phyloP scores from a whole-genome alignment of 30 jellyfish, hydroid and myxozoan genomes.

The Aurelia sp. region DNA sequence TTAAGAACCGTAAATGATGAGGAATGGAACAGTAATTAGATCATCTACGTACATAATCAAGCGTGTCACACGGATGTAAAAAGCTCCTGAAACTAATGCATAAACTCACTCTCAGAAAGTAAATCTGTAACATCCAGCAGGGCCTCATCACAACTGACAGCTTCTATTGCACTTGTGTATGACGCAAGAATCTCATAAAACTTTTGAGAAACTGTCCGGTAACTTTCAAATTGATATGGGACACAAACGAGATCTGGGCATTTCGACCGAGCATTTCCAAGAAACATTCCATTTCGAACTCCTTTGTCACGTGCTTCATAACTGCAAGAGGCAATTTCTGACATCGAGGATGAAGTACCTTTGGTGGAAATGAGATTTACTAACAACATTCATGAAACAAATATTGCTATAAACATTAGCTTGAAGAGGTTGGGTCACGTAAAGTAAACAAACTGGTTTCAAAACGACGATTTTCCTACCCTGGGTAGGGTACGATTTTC shows the following conservation, averaged over 20 bases:
- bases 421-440: too few relatives aligned
- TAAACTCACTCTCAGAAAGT: constrained; percentile 36
- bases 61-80: too few relatives aligned
- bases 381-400: too few relatives aligned
- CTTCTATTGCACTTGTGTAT: constrained; percentile 85
- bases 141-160: constrained; percentile 99
- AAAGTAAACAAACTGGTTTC: too few relatives aligned
- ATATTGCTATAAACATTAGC: too few relatives aligned
- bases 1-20: too few relatives aligned
- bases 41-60: too few relatives aligned
- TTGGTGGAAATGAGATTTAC: too few relatives aligned
- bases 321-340: constrained; percentile 98
- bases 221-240: constrained; percentile 91
- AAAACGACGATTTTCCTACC: too few relatives aligned
- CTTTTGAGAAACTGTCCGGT: constrained; percentile 92
- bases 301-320: constrained; percentile 98
- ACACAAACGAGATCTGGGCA: constrained; percentile 95
- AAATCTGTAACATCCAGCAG: constrained; percentile 83
- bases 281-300: constrained; percentile 93
- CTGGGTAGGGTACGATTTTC: too few relatives aligned
- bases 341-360: constrained; percentile 49
- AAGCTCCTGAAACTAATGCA: too few relatives aligned
- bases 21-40: too few relatives aligned
- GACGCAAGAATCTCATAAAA: constrained; percentile 83
- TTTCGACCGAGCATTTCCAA: constrained; percentile 74